Evolutionary conservation across 1,140 invertebrate species (phyloP), one percentile per base, ranked within the genome.

Genomic region (Drosophila prosaltans): DNA sequence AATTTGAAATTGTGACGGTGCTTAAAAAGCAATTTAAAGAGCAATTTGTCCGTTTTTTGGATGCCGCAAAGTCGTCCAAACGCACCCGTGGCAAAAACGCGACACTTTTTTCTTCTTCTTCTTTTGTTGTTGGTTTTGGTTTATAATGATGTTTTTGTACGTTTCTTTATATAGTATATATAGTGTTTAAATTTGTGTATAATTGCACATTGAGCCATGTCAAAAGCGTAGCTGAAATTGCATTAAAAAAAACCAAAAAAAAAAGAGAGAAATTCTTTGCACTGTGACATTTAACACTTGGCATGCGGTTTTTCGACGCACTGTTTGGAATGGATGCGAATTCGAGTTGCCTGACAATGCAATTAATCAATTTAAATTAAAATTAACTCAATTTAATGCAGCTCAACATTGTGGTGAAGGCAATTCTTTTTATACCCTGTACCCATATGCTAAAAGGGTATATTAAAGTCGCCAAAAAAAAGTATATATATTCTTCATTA

Each of bases 351-450:
- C 76, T 77, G 85, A 90, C 75, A 90, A 81, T 73, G 81, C 85
- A 90, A 90, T 90, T 90, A 90, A 90, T 90, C 85, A 90, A 66
- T 68, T 59, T 9, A 83, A 88, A 88, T 88, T 88, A 82, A 90
- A 85, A 85, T 80, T 74, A 80, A 90, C 71, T 90, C 72, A 80
- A 83, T 84, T 82, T 61, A 64, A 61, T 78, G 57, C 80, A 72
- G 76, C 69, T 78, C 72, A 76, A 77, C 67, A 65, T 70, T 73
- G 83, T 54, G 80, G 80, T 83, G 32, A 66, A 51, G 43, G 28
- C 28, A 30, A 30, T 30, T 30, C 16, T 16, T 30, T 30, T 2
- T 30, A 30, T 30, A 30, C 28, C 28, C 16, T 16, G 16, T 16
- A 16, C 16, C 16, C 16, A 16, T 16, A 0, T 0, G 16, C 0